These are phyloP conservation scores for Zingel zingel DNA, from an alignment of 2,113 vertebrate species.

Conservation along the genomic window DNA sequence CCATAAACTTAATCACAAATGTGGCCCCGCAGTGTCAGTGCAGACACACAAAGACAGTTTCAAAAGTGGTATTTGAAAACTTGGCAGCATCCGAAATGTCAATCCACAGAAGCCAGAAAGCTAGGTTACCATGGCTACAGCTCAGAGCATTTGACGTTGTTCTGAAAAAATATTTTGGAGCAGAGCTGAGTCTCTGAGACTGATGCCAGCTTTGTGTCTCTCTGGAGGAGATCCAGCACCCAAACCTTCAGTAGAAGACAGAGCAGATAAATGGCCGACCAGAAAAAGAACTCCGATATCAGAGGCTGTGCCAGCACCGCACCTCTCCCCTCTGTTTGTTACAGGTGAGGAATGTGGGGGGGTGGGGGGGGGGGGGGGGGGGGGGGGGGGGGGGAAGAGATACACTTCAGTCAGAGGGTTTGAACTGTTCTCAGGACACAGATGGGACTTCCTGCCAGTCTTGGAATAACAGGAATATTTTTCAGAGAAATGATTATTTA, in stretches of 20 bases:
- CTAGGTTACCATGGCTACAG: constrained; percentile 52
- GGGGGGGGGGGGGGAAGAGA: background rate
- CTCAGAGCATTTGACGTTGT: constrained; percentile 24
- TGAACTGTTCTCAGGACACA: constrained; percentile 60
- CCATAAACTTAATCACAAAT: background rate
- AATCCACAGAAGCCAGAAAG: constrained; percentile 42
- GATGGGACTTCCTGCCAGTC: constrained; percentile 70
- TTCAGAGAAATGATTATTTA: constrained; percentile 57
- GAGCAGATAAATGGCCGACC: background rate
- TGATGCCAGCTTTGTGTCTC: constrained; percentile 19
- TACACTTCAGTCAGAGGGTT: constrained; percentile 11
- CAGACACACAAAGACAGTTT: constrained; percentile 31
- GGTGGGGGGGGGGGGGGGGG: background rate
- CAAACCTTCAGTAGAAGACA: background rate
- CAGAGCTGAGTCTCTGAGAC: background rate
- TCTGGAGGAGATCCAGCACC: constrained; percentile 15
- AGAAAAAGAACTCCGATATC: background rate
- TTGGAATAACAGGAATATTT: constrained; percentile 67
- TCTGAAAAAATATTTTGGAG: constrained; percentile 32
- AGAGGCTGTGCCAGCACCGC: constrained; percentile 19
- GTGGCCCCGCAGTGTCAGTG: background rate
- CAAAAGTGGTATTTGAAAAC: constrained; percentile 31
- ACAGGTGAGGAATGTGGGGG: constrained; percentile 58
- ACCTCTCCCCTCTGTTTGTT: background rate
- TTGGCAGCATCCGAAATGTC: constrained; percentile 57